phyloP scores from a whole-genome alignment of 2,888 invertebrate species.

The Diarsia rubi region DNA sequence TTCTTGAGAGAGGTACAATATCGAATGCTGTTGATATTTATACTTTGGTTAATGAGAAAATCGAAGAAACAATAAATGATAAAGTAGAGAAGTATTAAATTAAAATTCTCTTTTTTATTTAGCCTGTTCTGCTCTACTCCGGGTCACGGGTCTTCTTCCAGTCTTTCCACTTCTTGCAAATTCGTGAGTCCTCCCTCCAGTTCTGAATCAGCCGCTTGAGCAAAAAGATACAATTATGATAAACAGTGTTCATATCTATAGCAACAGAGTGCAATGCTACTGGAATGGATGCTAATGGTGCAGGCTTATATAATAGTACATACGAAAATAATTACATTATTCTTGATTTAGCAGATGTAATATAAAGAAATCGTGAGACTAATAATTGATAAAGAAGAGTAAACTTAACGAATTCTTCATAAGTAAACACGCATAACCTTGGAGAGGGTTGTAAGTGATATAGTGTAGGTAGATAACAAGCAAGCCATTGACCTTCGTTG shows the following conservation, averaged over 20 bases:
- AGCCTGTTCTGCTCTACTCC: not conserved
- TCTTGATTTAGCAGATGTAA: not conserved
- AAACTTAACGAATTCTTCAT: not conserved
- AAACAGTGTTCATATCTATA: not conserved
- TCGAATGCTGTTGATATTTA: constrained; percentile 25
- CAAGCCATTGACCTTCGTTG: constrained; percentile 52
- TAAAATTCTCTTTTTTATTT: not conserved
- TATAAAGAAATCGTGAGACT: not conserved
- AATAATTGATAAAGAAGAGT: not conserved
- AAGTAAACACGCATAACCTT: constrained; percentile 30
- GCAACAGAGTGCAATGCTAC: not conserved
- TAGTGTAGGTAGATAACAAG: constrained; percentile 35
- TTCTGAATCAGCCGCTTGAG: not conserved
- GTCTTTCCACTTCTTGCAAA: not conserved
- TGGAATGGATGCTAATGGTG: not conserved
- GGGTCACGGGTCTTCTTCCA: not conserved
- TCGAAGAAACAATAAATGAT: not conserved
- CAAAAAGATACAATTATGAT: not conserved
- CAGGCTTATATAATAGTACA: not conserved
- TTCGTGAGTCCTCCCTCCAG: not conserved
- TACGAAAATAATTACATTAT: not conserved
- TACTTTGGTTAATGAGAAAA: not conserved
- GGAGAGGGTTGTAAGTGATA: constrained; percentile 11
- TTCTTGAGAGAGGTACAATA: constrained; percentile 13
- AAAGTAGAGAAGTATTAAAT: not conserved